Base-by-base conservation (phyloP, 2,797 vertebrate species). In the Diplodus sargus region DNA sequence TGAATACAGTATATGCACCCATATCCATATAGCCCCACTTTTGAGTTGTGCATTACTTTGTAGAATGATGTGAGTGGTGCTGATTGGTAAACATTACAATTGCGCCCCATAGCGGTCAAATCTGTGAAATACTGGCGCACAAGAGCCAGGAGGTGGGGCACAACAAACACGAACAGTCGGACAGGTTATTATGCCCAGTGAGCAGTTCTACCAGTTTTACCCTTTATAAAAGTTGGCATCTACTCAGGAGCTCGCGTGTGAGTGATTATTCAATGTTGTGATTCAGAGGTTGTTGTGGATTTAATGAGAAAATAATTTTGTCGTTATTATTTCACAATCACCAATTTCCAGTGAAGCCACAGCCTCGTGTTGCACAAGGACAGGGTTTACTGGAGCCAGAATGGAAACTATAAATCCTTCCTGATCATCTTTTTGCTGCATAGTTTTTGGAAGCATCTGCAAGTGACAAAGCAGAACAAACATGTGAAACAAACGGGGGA, bases 281-380 rank as follows among this genome's bases (percentile, higher is more conserved):
- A 54, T 54, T 56, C 4, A 57, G 49, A 42, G 62, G 18, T 17
- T 25, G 22, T 25, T 57, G 23, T 9, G 52, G 43, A 23, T 62
- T n/a, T 75, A 58, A 60, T 78, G 28, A 51, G 13, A 52, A 78
- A 60, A 84, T 25, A 22, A 14, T 57, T 83, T 43, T 79, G 78
- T 54, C 59, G 25, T 25, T 25, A 25, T 25, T 25, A 30, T 86
- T 86, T 81, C 17, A 22, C 78, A 82, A 82, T 49, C 2, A 20
- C 0, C 4, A 42, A 3, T 72, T 58, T 53, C 39, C 30, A 17
- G 10, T 13, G 34, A 39, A n/a, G 53, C 2, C 0, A 76, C 71
- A 81, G 47, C 60, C 22, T 60, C 25, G 66, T 48, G 42, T 83
- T 88, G 72, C 85, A 63, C 62, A 86, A 91, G 25, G 8, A 16